Conservation (phyloP, 2,113 vertebrate genomes). For the Callocephalon fimbriatum region DNA sequence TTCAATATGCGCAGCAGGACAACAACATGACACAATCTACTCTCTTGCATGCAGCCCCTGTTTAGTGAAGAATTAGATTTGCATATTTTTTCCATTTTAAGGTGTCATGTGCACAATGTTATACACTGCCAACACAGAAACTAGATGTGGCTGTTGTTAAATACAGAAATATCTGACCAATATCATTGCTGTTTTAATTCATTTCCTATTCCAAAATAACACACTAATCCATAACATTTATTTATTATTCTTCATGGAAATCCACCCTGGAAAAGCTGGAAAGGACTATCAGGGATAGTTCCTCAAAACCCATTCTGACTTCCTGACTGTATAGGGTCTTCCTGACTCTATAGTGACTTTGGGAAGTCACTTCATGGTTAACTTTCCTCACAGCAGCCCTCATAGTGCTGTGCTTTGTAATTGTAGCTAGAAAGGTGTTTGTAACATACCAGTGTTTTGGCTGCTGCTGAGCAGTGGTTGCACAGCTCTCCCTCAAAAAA, state of each 20-base stretch:
- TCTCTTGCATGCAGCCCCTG: background rate
- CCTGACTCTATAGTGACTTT: background rate
- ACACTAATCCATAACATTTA: background rate
- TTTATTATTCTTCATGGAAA: background rate
- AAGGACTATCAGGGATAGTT: background rate
- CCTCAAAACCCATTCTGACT: background rate
- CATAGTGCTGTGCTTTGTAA: background rate
- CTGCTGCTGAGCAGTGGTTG: background rate
- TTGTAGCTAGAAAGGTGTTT: background rate
- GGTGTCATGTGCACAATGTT: too few relatives aligned
- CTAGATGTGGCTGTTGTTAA: background rate
- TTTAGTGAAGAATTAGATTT: background rate
- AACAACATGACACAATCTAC: background rate
- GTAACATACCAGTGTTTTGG: background rate
- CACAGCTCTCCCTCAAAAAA: background rate
- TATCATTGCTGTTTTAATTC: background rate
- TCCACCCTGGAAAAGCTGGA: background rate
- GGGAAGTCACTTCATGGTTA: background rate
- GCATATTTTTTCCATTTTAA: background rate
- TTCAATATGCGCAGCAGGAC: background rate
- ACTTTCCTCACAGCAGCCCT: background rate
- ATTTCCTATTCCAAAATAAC: background rate
- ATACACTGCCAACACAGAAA: background rate
- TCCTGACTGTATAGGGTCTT: background rate
- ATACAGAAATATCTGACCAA: background rate